These are phyloP conservation scores for Poeciliopsis retropinna DNA, from an alignment of 2,113 vertebrate genomes.

Conservation along the genomic window DNA sequence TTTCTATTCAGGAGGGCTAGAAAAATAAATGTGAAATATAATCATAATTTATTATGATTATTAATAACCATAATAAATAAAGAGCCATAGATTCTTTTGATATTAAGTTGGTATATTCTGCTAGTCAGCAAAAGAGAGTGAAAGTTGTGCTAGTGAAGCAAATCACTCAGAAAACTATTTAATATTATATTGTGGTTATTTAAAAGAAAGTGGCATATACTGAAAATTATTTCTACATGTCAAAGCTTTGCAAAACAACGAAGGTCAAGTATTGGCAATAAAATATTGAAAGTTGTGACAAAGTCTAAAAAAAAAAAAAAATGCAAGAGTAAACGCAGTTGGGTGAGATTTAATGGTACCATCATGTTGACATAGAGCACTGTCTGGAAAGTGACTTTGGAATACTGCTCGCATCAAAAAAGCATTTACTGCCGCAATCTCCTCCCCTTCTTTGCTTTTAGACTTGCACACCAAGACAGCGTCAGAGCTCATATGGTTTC, in stretches of 20 bases:
- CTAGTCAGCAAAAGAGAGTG: too few relatives aligned
- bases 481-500: constrained; percentile 66
- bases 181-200: not conserved
- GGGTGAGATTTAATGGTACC: not conserved
- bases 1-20: too few relatives aligned
- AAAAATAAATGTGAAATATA: too few relatives aligned
- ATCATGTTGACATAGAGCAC: not conserved
- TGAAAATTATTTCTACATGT: not conserved
- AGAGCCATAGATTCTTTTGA: too few relatives aligned
- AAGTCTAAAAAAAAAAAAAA: not conserved
- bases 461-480: constrained; percentile 25
- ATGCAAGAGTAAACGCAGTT: not conserved
- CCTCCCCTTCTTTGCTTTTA: not conserved
- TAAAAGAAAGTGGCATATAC: not conserved
- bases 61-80: too few relatives aligned
- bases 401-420: not conserved
- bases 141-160: too few relatives aligned
- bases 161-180: not conserved
- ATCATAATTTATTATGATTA: too few relatives aligned
- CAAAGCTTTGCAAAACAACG: not conserved
- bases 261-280: not conserved
- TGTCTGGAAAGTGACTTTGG: not conserved
- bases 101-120: too few relatives aligned
- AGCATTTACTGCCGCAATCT: not conserved
- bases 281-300: not conserved